Evolutionary conservation across 1,140 invertebrate genomes (phyloP).

Genomic region (Brachionus rotundiformis): DNA sequence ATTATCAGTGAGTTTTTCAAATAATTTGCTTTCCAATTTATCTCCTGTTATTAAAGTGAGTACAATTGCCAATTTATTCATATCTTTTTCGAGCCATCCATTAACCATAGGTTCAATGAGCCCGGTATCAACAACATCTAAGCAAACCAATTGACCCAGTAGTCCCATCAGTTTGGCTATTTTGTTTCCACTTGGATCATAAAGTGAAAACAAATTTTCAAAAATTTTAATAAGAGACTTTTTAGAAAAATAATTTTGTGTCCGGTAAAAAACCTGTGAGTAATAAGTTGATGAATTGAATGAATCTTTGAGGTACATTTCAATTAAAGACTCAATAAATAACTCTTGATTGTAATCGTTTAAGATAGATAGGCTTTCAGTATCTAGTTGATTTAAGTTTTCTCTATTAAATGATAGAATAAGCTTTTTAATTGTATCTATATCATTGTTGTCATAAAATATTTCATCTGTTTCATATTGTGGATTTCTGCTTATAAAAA

Average conservation of each 20-base stretch:
- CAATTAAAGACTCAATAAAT: background rate
- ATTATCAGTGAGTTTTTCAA: background rate
- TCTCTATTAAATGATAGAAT: background rate
- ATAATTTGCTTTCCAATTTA: background rate
- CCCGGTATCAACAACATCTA: background rate
- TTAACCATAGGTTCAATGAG: background rate
- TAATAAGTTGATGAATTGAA: background rate
- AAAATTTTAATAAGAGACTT: background rate
- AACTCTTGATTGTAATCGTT: constrained; percentile 2
- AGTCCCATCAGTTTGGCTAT: background rate
- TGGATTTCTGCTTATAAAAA: background rate
- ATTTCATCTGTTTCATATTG: background rate
- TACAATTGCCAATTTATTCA: background rate
- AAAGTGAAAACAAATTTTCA: background rate
- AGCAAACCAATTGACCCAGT: background rate
- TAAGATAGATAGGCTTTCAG: background rate
- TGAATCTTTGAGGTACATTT: background rate
- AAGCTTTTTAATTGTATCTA: background rate
- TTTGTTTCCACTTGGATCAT: background rate
- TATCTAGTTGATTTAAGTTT: background rate
- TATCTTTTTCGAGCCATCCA: background rate
- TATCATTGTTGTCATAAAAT: background rate
- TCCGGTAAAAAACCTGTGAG: background rate
- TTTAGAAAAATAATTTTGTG: constrained; percentile 3
- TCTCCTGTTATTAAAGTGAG: background rate